Evolutionary conservation across 1,140 invertebrate species (phyloP).

Genomic region (Drosophila truncata): DNA sequence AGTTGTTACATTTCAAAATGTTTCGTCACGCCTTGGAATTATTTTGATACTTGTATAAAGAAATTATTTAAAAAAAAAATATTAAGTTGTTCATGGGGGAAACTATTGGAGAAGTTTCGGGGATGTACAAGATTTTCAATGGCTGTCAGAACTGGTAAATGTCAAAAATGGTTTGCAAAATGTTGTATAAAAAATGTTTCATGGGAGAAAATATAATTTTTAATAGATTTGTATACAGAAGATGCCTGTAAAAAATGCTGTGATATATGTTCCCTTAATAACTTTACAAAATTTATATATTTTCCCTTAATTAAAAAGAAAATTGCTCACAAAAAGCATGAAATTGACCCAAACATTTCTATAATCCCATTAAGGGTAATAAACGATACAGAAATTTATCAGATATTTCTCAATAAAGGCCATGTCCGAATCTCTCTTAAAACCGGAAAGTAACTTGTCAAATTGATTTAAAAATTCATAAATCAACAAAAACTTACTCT

Average conservation of each 20-base stretch:
- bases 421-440: not conserved
- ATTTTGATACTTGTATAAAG: slow-evolving; percentile 54
- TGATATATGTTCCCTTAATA: not conserved
- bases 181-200: not conserved
- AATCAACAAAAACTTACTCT: slow-evolving; percentile 65
- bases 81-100: slow-evolving; percentile 42
- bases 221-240: not conserved
- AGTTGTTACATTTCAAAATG: slow-evolving; percentile 72
- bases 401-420: slow-evolving; percentile 34
- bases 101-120: slow-evolving; percentile 9
- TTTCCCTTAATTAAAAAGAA: not conserved
- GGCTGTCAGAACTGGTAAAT: slow-evolving; percentile 39
- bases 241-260: not conserved
- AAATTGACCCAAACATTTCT: slow-evolving; percentile 24
- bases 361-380: slow-evolving; percentile 36
- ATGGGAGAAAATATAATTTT: not conserved
- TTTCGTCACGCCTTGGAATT: slow-evolving; percentile 74
- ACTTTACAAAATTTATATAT: not conserved
- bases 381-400: slow-evolving; percentile 27
- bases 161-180: slow-evolving; percentile 46
- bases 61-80: slow-evolving; percentile 39
- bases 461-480: slow-evolving; percentile 83
- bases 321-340: slow-evolving; percentile 16
- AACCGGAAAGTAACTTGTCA: slow-evolving; percentile 62
- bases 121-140: slow-evolving; percentile 17